Evolutionary conservation across 2,113 vertebrate genomes (phyloP).

Genomic region (Calidris pygmaea): DNA sequence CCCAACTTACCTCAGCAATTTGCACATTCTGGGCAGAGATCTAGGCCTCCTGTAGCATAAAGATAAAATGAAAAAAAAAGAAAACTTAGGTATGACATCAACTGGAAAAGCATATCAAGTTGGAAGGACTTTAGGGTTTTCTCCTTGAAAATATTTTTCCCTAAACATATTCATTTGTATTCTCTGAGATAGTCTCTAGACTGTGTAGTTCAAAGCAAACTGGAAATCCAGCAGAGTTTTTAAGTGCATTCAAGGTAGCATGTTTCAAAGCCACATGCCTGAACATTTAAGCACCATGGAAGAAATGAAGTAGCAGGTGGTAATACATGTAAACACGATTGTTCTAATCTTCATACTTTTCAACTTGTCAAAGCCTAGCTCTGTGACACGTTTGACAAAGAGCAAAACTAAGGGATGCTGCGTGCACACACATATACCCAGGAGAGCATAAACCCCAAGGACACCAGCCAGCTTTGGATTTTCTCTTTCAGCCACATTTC

Average conservation of each 20-base stretch:
- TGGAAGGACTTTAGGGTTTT: constrained; percentile 18
- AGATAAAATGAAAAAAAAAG: not conserved
- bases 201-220: constrained; percentile 46
- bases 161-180: constrained; percentile 8
- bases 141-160: constrained; percentile 29
- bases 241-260: not conserved
- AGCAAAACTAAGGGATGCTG: not conserved
- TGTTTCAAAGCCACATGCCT: constrained; percentile 30
- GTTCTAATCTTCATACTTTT: constrained; percentile 21
- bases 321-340: constrained; percentile 4
- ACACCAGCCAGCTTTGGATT: not conserved
- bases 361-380: not conserved
- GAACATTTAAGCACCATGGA: constrained; percentile 18
- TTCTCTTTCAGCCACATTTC: not conserved
- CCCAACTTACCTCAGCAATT: not conserved
- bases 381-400: not conserved
- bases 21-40: not conserved
- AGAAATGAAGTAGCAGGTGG: constrained; percentile 42
- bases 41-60: constrained; percentile 5
- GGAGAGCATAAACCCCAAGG: not conserved
- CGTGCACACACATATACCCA: not conserved
- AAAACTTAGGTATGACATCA: not conserved
- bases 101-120: not conserved
- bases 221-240: constrained; percentile 35
- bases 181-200: constrained; percentile 7